Percentiles rank a stretch among this genome's conserved stretches.
These are phyloP conservation scores for Calvadosia cruxmelitensis DNA, from an alignment of 30 jellyfish, hydroid and myxozoan species.

Conservation along the genomic window DNA sequence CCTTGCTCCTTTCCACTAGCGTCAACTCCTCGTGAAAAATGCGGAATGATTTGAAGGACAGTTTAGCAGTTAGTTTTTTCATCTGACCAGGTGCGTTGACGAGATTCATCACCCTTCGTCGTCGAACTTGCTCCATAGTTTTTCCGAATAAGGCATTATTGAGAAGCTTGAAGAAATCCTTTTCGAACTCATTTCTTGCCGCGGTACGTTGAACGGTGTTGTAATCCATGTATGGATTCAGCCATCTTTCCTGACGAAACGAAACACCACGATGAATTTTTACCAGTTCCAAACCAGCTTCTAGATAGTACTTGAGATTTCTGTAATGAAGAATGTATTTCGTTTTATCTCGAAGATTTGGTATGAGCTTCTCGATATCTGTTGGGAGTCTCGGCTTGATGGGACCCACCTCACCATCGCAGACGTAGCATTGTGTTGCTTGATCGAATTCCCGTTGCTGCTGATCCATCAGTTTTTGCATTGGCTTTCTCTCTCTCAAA, in stretches of 20 bases:
- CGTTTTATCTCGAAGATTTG: conserved; percentile 22
- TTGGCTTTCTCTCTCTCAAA: background rate
- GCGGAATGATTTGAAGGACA: conserved; percentile 8
- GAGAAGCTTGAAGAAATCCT: conserved; percentile 43
- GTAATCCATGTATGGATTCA: conserved; percentile 32
- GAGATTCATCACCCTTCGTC: too few species aligned
- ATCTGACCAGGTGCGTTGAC: background rate
- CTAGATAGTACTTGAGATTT: conserved; percentile 17
- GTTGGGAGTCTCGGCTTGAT: too few species aligned
- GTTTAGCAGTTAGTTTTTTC: conserved; percentile 20
- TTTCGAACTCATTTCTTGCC: conserved; percentile 35
- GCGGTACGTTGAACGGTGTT: conserved; percentile 18
- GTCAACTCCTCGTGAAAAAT: conserved; percentile 20
- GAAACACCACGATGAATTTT: conserved; percentile 36
- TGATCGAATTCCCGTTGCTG: background rate
- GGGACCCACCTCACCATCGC: background rate
- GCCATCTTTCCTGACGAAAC: conserved; percentile 30
- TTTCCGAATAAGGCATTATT: conserved; percentile 39
- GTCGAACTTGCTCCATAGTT: conserved; percentile 44
- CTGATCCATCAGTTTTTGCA: background rate
- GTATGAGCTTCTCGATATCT: conserved; percentile 34
- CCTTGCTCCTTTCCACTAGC: conserved; percentile 27
- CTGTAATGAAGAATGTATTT: conserved; percentile 41
- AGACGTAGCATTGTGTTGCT: background rate
- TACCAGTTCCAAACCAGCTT: conserved; percentile 13